Conservation (phyloP, 2,113 vertebrate genomes). For the Bambusicola thoracicus region DNA sequence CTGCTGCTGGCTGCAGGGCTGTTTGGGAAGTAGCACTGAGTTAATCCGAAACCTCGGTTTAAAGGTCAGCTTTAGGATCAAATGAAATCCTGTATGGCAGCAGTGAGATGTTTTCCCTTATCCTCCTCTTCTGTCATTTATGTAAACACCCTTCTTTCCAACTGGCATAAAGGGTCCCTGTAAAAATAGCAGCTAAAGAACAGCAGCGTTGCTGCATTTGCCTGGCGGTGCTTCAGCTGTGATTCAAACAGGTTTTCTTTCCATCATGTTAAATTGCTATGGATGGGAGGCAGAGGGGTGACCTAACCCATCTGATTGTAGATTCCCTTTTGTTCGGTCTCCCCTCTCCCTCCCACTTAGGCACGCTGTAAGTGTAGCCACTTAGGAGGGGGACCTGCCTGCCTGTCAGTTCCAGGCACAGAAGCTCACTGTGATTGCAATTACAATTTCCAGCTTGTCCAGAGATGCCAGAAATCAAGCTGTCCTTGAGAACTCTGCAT, state of each 20-base stretch:
- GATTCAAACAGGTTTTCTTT: neutral
- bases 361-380: neutral
- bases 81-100: neutral
- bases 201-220: neutral
- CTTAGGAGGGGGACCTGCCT: neutral
- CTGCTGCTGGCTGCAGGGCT: neutral
- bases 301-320: neutral
- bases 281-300: neutral
- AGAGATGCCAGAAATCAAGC: conserved; percentile 38
- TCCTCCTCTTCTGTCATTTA: neutral
- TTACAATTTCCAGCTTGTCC: conserved; percentile 15
- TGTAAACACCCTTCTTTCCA: neutral
- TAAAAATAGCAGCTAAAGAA: neutral
- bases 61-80: neutral
- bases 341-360: neutral
- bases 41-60: neutral
- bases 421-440: conserved; percentile 15
- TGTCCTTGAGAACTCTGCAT: conserved; percentile 28
- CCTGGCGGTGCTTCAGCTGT: neutral
- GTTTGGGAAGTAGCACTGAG: neutral
- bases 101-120: neutral
- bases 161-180: neutral
- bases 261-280: neutral
- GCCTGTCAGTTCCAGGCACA: neutral
- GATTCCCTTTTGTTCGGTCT: neutral